Base-by-base conservation (phyloP, 92 coral and sea anemone genomes). In the Parazoanthus atlanticus region DNA sequence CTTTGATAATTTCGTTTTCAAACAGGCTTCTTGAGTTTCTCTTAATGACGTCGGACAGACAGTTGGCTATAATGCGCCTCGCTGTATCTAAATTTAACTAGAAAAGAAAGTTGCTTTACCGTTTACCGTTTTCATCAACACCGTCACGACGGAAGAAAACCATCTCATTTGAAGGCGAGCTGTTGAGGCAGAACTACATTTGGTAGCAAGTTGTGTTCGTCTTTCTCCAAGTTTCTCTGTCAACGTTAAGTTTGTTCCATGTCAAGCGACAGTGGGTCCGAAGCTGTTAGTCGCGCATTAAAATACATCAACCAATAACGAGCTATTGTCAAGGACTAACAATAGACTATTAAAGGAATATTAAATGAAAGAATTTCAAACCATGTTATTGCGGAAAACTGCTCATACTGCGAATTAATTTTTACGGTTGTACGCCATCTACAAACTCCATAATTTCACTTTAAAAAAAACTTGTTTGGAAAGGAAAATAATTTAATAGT, bases 261-360 rank as follows among this genome's bases (percentile, higher is more conserved):
- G 56, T 29, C 40, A 56, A 54, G 61, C 84, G 10, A 13, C 83
- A 79, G 83, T 79, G 67, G 38, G 67, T 46, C 83, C 41, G 29
- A 49, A 79, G n/a, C 41, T 49, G 17, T 79, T 79, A 79, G n/a
- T 16, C 21, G 31, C 47, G 29, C 66, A 79, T 79, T 79, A 49
- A 79, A 79, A 79, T 79, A 2, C 2, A 29, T 47, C 30, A 49
- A 29, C 66, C 66, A 80, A 80, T 52, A 80, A 80, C 71, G 71
- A 80, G 13, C 38, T 54, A 80, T 80, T 32, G 71, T 56, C 71
- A 54, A 56, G 70, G 84, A 80, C 29, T 32, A 16, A 80, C 19
- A 52, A 80, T 56, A 34, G 26, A 54, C n/a, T 36, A 56, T 80
- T 80, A 31, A 32, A 40, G n/a, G 40, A 30, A 56, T 41, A 61